Conservation (phyloP, 2,797 vertebrate species). For the Manis crassicaudata region DNA sequence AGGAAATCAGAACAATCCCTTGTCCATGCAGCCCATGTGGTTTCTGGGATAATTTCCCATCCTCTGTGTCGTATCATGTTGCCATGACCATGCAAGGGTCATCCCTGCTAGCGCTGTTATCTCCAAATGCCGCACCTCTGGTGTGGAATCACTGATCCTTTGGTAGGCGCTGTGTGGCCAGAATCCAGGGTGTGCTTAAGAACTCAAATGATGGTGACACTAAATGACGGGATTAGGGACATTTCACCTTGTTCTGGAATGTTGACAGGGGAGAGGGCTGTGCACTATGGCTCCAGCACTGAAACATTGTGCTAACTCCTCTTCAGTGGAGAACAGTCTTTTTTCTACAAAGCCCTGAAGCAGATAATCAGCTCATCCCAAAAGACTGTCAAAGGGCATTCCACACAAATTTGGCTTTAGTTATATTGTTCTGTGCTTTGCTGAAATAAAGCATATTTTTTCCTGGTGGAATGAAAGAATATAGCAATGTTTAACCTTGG, state of each 20-base stretch:
- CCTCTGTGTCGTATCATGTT: neutral
- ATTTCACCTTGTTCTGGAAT: neutral
- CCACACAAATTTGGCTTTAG: constrained; percentile 42
- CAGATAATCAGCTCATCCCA: neutral
- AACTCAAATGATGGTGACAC: neutral
- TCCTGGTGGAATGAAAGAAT: fast-evolving
- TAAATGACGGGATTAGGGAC: fast-evolving
- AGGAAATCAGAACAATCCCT: no score
- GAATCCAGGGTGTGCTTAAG: neutral
- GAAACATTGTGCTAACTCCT: neutral
- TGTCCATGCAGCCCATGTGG: neutral
- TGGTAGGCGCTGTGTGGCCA: neutral
- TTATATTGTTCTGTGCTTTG: neutral
- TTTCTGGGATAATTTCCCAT: neutral
- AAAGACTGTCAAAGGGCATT: neutral
- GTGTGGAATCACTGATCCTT: no score
- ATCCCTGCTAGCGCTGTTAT: no score
- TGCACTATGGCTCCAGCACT: constrained; percentile 32
- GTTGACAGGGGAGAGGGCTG: neutral
- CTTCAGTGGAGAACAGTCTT: constrained; percentile 63
- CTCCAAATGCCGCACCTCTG: neutral
- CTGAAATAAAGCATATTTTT: neutral
- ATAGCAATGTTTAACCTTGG: fast-evolving
- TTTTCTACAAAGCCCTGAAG: neutral
- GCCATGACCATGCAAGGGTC: neutral